Evolutionary conservation across 2,888 invertebrate species (phyloP), one percentile per base, ranked within the genome.

Genomic region (Hypomecis punctinalis): DNA sequence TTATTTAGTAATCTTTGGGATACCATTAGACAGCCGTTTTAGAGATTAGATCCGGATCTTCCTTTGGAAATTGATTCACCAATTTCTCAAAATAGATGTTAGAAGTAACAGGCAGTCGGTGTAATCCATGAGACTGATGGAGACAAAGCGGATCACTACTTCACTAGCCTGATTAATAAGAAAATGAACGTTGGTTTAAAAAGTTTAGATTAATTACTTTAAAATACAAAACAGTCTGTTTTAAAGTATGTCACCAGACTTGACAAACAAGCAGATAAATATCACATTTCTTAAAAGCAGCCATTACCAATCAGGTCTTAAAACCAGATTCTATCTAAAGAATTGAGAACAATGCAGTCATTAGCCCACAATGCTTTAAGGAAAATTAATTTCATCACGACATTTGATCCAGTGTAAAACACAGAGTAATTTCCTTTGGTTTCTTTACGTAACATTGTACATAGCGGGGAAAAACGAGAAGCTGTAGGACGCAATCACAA

Each of bases 371-470:
- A 47, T 42, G 11, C 37, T 35, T 55, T 43, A 40, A 40, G 51
- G 39, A 40, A 46, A 57, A 57, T 43, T 33, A 5, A 55, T 62
- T 56, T 56, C 57, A 56, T 40, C 46, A 57, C 40, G 52, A 11
- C 43, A 5, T 23, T n/a, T 53, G 36, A 39, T 13, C 48, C 56
- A 46, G 33, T 36, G 53, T 58, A 58, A 52, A 40, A 58, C 55
- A 61, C 54, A 23, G 42, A 53, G 47, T 47, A 51, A 63, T 55
- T 55, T 35, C 11, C 36, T 40, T 52, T 61, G 42, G 56, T 57
- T 40, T 11, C 6, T 42, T 64, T 55, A 35, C 52, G 47, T 56
- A 62, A 57, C 36, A 64, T 57, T 65, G 61, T 64, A 64, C 35
- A 42, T 7, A 13, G 37, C 6, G n/a, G 62, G 43, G 52, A 61